A percentile compares a stretch with the other conserved stretches of the same genome.
phyloP scores from a whole-genome alignment of 2,888 invertebrate species.

The Pseudanteris insignis region DNA sequence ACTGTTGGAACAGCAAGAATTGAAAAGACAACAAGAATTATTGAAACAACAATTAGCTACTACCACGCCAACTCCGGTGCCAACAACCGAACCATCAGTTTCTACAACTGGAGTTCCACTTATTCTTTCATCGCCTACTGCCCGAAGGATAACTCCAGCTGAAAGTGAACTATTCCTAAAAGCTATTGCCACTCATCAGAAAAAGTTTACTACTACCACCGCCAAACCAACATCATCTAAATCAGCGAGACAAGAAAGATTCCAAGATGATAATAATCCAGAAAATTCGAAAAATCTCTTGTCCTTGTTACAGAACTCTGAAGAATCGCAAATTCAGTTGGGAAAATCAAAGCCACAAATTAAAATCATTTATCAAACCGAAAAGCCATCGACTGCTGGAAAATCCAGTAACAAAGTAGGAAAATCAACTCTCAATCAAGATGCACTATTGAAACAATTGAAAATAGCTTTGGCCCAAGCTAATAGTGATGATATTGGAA shows the following conservation, averaged over 20 bases:
- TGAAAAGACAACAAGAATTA: constrained; percentile 80
- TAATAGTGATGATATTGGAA: constrained; percentile 72
- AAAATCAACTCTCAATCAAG: constrained; percentile 55
- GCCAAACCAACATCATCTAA: constrained; percentile 31
- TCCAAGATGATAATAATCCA: constrained; percentile 40
- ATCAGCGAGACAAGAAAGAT: constrained; percentile 48
- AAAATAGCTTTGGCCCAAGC: constrained; percentile 78
- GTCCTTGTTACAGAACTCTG: constrained; percentile 47
- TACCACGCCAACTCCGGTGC: constrained; percentile 12
- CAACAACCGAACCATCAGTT: constrained; percentile 27
- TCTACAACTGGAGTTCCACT: constrained; percentile 51
- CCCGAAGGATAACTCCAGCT: constrained; percentile 59
- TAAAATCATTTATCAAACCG: constrained; percentile 69
- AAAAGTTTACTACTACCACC: constrained; percentile 56
- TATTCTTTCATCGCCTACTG: constrained; percentile 56
- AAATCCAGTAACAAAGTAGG: constrained; percentile 37
- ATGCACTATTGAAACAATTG: constrained; percentile 73
- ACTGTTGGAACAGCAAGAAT: constrained; percentile 81
- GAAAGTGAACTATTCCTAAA: constrained; percentile 62
- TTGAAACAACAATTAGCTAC: constrained; percentile 75
- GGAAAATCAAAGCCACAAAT: constrained; percentile 57
- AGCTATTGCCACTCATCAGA: constrained; percentile 63
- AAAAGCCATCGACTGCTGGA: constrained; percentile 48
- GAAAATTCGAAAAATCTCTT: constrained; percentile 41
- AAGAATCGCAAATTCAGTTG: constrained; percentile 50